Conservation (phyloP, 1,140 invertebrate genomes). For the Rhagoletis zephyria region DNA sequence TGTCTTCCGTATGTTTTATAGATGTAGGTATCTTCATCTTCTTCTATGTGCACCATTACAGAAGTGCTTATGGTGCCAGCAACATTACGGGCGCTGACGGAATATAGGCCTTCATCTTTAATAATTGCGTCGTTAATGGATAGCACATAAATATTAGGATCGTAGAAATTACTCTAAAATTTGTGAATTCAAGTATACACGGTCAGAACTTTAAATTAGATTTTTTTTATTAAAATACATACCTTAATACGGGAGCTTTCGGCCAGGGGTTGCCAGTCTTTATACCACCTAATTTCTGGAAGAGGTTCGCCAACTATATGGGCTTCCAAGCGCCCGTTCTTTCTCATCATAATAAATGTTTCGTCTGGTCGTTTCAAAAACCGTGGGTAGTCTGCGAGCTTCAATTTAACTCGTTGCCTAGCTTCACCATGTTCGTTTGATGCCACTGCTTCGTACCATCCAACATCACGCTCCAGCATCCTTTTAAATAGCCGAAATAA, state of each 20-base stretch:
- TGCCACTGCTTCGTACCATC: constrained; percentile 93
- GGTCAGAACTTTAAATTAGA: no score
- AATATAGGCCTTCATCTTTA: constrained; percentile 94
- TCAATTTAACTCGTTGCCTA: constrained; percentile 85
- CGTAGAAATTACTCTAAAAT: constrained; percentile 82
- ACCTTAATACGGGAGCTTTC: constrained; percentile 87
- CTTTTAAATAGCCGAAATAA: constrained; percentile 69
- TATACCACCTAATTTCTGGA: constrained; percentile 97
- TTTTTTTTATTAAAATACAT: constrained; percentile 54
- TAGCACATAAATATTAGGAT: constrained; percentile 88
- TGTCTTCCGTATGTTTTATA: constrained; percentile 81
- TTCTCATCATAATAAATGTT: constrained; percentile 82
- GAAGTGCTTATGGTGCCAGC: constrained; percentile 92
- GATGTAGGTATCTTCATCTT: constrained; percentile 84
- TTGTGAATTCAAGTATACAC: no score
- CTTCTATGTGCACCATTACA: constrained; percentile 92
- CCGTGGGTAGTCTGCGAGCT: constrained; percentile 91
- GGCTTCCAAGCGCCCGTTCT: constrained; percentile 85
- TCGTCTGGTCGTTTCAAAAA: constrained; percentile 91
- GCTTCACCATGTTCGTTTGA: constrained; percentile 93
- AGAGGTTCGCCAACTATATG: constrained; percentile 90
- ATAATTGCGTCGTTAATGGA: constrained; percentile 88
- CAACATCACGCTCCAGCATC: constrained; percentile 92
- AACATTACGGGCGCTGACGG: constrained; percentile 91
- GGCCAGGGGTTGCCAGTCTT: constrained; percentile 93